These are phyloP conservation scores for Acleris holmiana DNA, from an alignment of 2,888 invertebrate species.

Conservation along the genomic window DNA sequence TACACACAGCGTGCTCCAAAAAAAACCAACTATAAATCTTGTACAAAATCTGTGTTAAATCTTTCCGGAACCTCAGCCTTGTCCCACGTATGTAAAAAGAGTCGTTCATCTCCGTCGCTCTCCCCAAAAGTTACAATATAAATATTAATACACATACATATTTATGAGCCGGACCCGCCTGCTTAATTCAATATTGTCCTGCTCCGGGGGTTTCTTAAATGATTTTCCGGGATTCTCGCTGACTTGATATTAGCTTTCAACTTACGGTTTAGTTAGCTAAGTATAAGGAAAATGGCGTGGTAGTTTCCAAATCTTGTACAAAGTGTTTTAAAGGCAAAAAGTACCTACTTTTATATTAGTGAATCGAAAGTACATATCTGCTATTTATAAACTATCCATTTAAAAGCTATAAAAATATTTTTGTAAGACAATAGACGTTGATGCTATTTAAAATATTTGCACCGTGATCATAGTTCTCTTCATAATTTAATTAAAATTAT, in stretches of 20 bases:
- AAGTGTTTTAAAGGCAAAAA: too few relatives aligned
- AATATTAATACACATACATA: constrained; percentile 42
- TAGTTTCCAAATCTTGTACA: too few relatives aligned
- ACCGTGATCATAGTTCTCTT: too few relatives aligned
- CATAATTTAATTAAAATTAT: too few relatives aligned
- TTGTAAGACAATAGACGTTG: too few relatives aligned
- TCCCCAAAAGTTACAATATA: constrained; percentile 34
- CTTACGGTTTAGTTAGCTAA: too few relatives aligned
- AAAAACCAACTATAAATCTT: neutral
- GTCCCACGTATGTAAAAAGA: constrained; percentile 14
- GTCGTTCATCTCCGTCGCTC: constrained; percentile 37
- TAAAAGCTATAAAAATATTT: too few relatives aligned
- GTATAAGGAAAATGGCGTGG: too few relatives aligned
- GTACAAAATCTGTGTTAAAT: constrained; percentile 3
- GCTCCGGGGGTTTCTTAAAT: constrained; percentile 16
- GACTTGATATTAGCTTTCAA: neutral
- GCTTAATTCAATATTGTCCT: constrained; percentile 40
- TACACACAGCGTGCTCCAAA: neutral
- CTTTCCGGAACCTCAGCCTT: neutral
- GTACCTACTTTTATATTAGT: too few relatives aligned
- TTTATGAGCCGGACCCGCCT: constrained; percentile 36
- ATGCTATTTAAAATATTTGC: too few relatives aligned
- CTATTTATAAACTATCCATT: too few relatives aligned
- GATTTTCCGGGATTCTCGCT: constrained; percentile 27
- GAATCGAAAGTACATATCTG: too few relatives aligned